Evolutionary conservation across 2,113 vertebrate species (phyloP).

Genomic region (Mesocricetus auratus): DNA sequence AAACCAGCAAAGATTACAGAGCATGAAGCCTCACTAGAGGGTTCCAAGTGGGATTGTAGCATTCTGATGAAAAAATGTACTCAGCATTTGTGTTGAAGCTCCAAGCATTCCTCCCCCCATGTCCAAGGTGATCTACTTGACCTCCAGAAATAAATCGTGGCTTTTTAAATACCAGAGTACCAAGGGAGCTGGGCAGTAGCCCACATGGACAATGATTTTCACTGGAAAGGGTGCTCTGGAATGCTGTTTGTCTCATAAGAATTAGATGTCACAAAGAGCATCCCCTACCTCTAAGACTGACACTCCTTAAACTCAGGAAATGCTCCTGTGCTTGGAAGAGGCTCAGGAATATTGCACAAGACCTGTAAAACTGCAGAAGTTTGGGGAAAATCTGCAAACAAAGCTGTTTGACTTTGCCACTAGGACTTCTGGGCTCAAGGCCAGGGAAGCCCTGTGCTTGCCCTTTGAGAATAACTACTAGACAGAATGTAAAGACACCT

Average conservation of each 20-base stretch:
- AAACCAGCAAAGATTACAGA: not conserved
- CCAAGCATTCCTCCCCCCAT: not conserved
- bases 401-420: not conserved
- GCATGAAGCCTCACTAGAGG: not conserved
- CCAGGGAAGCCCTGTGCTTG: not conserved
- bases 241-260: not conserved
- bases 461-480: not conserved
- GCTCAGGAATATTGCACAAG: slow-evolving; percentile 32
- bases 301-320: slow-evolving; percentile 55
- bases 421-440: not conserved
- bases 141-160: not conserved
- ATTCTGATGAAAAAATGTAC: not conserved
- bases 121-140: not conserved
- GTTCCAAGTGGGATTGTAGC: not conserved
- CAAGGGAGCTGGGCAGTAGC: not conserved
- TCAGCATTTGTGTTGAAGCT: not conserved
- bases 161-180: not conserved
- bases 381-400: not conserved
- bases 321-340: slow-evolving; percentile 8
- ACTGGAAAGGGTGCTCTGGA: not conserved
- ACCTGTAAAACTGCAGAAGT: slow-evolving; percentile 30
- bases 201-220: not conserved
- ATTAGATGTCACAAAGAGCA: not conserved
- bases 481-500: not conserved
- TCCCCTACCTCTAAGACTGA: not conserved